Conservation (phyloP, 2,888 invertebrate genomes). For the Cactoblastis cactorum region DNA sequence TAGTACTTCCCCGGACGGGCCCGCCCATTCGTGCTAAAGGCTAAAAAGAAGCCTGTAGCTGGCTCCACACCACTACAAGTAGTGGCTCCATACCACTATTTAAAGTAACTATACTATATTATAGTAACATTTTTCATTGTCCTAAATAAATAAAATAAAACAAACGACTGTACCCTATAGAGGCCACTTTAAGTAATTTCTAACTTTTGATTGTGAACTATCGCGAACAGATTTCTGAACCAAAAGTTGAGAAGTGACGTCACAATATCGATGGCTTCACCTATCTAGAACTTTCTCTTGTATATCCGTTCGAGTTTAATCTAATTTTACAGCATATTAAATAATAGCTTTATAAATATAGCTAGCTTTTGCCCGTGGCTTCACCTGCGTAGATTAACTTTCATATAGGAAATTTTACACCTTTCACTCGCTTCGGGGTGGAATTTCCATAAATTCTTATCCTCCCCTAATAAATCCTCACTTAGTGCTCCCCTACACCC, state of each 20-base stretch:
- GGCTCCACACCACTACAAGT: too few species aligned
- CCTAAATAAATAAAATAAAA: neutral
- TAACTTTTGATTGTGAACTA: neutral
- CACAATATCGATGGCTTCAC: neutral
- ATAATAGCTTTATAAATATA: neutral
- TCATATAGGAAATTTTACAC: too few species aligned
- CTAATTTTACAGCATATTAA: neutral
- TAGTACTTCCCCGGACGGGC: too few species aligned
- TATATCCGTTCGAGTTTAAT: neutral
- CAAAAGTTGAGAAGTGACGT: slow-evolving; percentile 5
- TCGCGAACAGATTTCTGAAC: slow-evolving; percentile 4
- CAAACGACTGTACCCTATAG: neutral
- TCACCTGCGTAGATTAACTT: too few species aligned
- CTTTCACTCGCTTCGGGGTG: too few species aligned
- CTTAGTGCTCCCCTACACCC: too few species aligned
- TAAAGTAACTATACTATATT: neutral
- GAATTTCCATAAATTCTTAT: too few species aligned
- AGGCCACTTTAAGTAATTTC: slow-evolving; percentile 9
- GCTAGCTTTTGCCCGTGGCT: too few species aligned
- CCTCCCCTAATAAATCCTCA: too few species aligned
- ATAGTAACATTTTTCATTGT: neutral
- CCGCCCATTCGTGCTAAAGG: too few species aligned
- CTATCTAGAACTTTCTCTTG: neutral
- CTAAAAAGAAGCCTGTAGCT: too few species aligned
- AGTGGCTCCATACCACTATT: too few species aligned